Conservation (phyloP, 2,888 invertebrate genomes). For the Acanthosepion pharaonis region DNA sequence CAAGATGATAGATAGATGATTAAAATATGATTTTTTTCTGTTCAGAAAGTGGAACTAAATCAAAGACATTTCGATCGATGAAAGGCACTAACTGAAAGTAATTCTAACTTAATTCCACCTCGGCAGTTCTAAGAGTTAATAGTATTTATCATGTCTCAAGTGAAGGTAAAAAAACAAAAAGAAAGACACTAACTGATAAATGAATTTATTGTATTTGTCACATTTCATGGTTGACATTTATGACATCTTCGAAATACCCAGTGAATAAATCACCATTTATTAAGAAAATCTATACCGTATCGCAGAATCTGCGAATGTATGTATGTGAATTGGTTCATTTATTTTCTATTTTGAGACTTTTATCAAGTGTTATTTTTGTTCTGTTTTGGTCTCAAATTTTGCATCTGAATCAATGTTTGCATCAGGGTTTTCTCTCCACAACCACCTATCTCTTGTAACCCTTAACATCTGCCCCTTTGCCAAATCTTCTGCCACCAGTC, state of each 20-base stretch:
- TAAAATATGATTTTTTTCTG: too few relatives aligned
- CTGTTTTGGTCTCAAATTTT: not conserved
- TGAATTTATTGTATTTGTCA: not conserved
- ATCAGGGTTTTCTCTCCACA: not conserved
- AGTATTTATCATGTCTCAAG: not conserved
- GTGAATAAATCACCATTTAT: conserved; percentile 23
- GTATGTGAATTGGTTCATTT: not conserved
- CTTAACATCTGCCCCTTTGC: too few relatives aligned
- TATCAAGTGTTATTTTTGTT: not conserved
- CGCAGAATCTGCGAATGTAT: not conserved
- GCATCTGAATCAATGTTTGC: not conserved
- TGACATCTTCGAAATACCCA: not conserved
- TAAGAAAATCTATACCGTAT: not conserved
- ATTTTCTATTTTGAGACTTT: not conserved
- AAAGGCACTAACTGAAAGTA: not conserved
- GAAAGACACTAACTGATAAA: not conserved
- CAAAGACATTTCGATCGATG: not conserved
- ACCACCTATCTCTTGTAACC: too few relatives aligned
- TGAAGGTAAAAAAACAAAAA: not conserved
- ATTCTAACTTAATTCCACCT: not conserved
- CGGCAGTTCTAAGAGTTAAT: not conserved
- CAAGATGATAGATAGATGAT: too few relatives aligned
- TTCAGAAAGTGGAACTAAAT: not conserved
- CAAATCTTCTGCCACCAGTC: too few relatives aligned
- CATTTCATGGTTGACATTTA: conserved; percentile 21